Conservation (phyloP, 2,888 invertebrate species). For the Elysia crispata region DNA sequence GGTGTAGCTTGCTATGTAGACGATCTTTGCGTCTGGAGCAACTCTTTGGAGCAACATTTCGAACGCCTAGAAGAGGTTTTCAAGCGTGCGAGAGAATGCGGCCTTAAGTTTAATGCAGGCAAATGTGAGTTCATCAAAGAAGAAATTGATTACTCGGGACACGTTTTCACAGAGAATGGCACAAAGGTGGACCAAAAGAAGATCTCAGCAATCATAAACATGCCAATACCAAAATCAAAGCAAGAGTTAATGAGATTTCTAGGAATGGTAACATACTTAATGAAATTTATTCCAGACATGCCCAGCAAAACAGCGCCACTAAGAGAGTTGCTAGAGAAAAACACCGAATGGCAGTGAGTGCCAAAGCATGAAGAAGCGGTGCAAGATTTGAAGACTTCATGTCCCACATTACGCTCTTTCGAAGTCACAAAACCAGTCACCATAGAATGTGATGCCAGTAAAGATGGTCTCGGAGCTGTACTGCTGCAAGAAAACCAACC, state of each 20-base stretch:
- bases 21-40: no score
- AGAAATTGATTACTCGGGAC: no score
- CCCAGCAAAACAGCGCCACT: neutral
- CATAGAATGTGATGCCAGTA: neutral
- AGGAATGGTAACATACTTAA: neutral
- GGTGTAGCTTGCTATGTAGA: neutral
- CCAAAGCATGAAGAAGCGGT: neutral
- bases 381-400: no score
- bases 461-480: neutral
- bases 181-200: no score
- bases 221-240: no score
- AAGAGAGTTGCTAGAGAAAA: neutral
- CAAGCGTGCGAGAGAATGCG: neutral
- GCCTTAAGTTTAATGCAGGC: no score
- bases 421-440: neutral
- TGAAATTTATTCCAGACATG: neutral
- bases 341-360: no score
- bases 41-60: neutral
- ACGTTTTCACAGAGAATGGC: no score
- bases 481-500: neutral
- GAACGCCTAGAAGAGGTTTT: neutral
- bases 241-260: conserved; percentile 1
- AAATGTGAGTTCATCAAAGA: no score
- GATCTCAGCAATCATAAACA: no score
- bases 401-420: neutral